These are phyloP conservation scores for Leguminivora glycinivorella DNA, from an alignment of 1,140 invertebrate species.

Conservation along the genomic window DNA sequence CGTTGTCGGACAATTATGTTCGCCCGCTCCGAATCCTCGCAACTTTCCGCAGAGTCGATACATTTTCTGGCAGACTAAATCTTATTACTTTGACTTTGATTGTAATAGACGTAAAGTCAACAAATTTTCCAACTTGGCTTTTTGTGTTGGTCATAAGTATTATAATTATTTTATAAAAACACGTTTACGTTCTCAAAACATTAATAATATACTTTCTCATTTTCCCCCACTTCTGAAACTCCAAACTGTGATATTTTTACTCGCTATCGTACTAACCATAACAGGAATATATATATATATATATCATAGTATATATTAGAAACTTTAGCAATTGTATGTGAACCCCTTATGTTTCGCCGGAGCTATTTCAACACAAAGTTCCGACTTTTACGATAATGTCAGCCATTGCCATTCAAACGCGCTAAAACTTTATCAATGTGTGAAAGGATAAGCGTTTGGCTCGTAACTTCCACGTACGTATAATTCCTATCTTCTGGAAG, in stretches of 20 bases:
- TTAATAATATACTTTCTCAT: not conserved
- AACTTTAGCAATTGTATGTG: constrained; percentile 76
- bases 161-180: not conserved
- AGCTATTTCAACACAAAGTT: constrained; percentile 74
- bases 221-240: constrained; percentile 32
- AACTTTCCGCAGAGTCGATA: not conserved
- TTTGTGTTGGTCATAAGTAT: not conserved
- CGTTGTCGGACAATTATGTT: not conserved
- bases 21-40: not conserved
- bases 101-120: constrained; percentile 10
- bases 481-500: constrained; percentile 16
- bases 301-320: constrained; percentile 73
- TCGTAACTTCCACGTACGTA: constrained; percentile 34
- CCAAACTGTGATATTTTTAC: constrained; percentile 50
- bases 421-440: constrained; percentile 77
- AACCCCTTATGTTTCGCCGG: constrained; percentile 75
- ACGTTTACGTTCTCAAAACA: not conserved
- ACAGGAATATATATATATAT: constrained; percentile 65
- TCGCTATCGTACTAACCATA: constrained; percentile 62
- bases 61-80: constrained; percentile 1
- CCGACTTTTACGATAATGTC: constrained; percentile 78
- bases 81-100: constrained; percentile 17
- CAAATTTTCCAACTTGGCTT: not conserved
- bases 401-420: constrained; percentile 77
- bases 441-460: constrained; percentile 68